phyloP scores from a whole-genome alignment of 2,113 vertebrate genomes.

The Osmerus eperlanus region DNA sequence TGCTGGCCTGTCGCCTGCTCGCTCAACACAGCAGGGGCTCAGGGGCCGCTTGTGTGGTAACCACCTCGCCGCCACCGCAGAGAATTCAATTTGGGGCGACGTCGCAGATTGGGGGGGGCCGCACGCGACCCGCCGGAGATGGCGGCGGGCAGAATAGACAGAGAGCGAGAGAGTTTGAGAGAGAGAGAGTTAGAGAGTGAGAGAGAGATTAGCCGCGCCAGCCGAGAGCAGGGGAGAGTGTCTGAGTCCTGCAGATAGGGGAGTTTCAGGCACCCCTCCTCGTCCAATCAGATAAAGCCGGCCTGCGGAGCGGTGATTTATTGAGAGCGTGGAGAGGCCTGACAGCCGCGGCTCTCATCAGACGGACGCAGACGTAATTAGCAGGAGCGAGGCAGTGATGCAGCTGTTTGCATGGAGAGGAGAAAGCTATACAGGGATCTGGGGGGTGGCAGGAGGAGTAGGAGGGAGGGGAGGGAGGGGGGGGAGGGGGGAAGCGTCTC shows the following conservation, averaged over 20 bases:
- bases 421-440: constrained; percentile 57
- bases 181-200: constrained; percentile 30
- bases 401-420: constrained; percentile 64
- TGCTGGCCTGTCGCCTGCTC: constrained; percentile 2
- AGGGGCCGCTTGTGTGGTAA: constrained; percentile 12
- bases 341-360: constrained; percentile 69
- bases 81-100: constrained; percentile 32
- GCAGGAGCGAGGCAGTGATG: constrained; percentile 54
- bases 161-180: constrained; percentile 33
- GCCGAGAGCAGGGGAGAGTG: constrained; percentile 45
- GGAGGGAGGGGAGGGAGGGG: no score
- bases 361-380: constrained; percentile 70
- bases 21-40: constrained; percentile 10
- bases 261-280: constrained; percentile 29
- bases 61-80: constrained; percentile 14
- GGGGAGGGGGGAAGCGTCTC: neutral
- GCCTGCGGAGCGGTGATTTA: constrained; percentile 65
- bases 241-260: constrained; percentile 46
- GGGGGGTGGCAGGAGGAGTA: constrained; percentile 16
- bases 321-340: constrained; percentile 55
- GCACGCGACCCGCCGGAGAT: constrained; percentile 11
- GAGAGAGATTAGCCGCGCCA: constrained; percentile 31
- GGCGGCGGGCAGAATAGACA: constrained; percentile 25
- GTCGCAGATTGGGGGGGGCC: constrained; percentile 13
- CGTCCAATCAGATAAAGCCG: constrained; percentile 54